Evolutionary conservation across 2,797 vertebrate genomes (phyloP), one percentile per base, ranked within the genome.

Genomic region (Valencia hispanica): DNA sequence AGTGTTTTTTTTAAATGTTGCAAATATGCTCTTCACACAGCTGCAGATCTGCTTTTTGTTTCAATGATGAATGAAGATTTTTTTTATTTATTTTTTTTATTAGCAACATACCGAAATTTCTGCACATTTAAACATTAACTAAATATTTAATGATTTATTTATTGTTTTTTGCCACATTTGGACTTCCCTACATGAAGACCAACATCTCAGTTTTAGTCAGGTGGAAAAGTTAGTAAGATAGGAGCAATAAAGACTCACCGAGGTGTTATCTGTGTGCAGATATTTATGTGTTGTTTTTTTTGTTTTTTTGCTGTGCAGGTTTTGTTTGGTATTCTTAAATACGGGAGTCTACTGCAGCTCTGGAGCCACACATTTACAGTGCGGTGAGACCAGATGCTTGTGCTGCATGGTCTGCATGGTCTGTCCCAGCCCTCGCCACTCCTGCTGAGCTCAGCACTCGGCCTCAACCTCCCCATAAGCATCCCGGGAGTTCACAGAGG

Each of bases 391-490:
- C 25, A n/a, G 51, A 53, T n/a, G n/a, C n/a, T n/a, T n/a, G n/a
- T n/a, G n/a, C n/a, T n/a, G n/a, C n/a, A n/a, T n/a, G n/a, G n/a
- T n/a, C n/a, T n/a, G n/a, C n/a, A n/a, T n/a, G 22, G 47, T 25
- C 18, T 17, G 27, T 59, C 75, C 43, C 43, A 25, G 39, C 72
- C 81, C 79, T 2, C 27, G 48, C 70, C 3, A 6, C 78, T 79
- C 75, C 77, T 1, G 81, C 87, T 81, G 85, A 89, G 77, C 79
- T 89, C 86, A 87, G 87, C 88, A 70, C 73, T 70, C 72, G 1
- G 71, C 77, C 75, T 65, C 83, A 48, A 45, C 73, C 82, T n/a
- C 10, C 74, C 83, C 89, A 59, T 66, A 82, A 57, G 83, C 82
- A 81, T 87, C 4, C 5, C 77, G 88, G 87, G 84, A 83, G 75